These are phyloP conservation scores for Paradoxurus hermaphroditus DNA, from an alignment of 2,113 vertebrate genomes.

Conservation along the genomic window DNA sequence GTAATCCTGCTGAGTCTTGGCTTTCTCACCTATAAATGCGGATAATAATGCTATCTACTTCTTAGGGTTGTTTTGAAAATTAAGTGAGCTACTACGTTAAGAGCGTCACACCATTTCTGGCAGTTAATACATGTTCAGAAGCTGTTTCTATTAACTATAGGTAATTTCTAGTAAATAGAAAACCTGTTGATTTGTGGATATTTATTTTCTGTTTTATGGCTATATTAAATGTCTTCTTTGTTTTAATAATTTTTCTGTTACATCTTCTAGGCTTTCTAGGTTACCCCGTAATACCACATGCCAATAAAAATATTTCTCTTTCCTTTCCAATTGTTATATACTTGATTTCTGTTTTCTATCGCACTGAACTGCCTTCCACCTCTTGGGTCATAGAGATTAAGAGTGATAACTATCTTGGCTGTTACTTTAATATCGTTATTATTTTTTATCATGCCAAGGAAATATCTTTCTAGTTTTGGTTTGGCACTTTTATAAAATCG, in stretches of 20 bases:
- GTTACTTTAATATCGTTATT: background rate
- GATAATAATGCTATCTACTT: background rate
- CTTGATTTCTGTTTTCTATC: constrained; percentile 5
- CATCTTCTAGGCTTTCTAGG: background rate
- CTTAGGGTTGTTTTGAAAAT: background rate
- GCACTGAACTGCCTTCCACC: constrained; percentile 3
- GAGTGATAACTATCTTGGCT: background rate
- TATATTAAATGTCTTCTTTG: constrained; percentile 18
- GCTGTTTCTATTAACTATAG: background rate
- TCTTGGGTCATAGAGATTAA: background rate
- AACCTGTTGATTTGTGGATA: constrained; percentile 25
- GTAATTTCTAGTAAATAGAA: background rate
- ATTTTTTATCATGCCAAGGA: background rate
- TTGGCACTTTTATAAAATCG: background rate
- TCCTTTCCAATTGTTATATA: background rate
- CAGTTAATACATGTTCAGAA: background rate
- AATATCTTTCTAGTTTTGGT: background rate
- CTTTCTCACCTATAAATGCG: background rate
- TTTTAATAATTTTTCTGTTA: background rate
- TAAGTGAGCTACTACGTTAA: background rate
- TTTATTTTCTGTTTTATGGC: constrained; percentile 29
- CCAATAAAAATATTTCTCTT: constrained; percentile 46
- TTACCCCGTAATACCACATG: background rate
- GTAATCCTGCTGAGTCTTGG: background rate
- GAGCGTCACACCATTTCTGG: background rate